Evolutionary conservation across 2,888 invertebrate species (phyloP).

Genomic region (Ormyrus rosae): DNA sequence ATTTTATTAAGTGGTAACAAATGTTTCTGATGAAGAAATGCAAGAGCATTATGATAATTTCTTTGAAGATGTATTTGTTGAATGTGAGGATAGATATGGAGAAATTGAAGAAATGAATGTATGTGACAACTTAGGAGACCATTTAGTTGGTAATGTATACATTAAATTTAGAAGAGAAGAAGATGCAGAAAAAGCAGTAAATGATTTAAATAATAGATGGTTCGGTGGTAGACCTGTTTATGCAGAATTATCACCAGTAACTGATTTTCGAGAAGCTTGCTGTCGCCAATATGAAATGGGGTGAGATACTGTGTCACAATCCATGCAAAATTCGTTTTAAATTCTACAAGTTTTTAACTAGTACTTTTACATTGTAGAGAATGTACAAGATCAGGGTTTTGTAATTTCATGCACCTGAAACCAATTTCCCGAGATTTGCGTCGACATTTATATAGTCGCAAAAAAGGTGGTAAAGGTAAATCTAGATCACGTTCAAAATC

Average conservation of each 20-base stretch:
- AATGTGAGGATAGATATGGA: slow-evolving; percentile 99
- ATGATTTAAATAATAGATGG: slow-evolving; percentile 98
- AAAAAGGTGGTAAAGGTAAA: slow-evolving; percentile 78
- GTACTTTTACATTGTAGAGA: slow-evolving; percentile 78
- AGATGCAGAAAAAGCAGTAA: slow-evolving; percentile 98
- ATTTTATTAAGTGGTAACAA: slow-evolving; percentile 85
- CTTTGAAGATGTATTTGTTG: slow-evolving; percentile 99
- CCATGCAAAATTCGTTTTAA: too few relatives aligned
- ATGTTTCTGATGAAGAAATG: slow-evolving; percentile 98
- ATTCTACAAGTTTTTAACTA: too few relatives aligned
- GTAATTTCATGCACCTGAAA: slow-evolving; percentile 99
- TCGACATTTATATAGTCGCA: slow-evolving; percentile 87
- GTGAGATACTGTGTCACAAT: slow-evolving; percentile 70
- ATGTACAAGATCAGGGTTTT: slow-evolving; percentile 98
- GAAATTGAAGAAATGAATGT: slow-evolving; percentile 99
- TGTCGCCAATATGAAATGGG: slow-evolving; percentile 99
- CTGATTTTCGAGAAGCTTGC: slow-evolving; percentile 99
- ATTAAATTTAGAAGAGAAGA: slow-evolving; percentile 99
- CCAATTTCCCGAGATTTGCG: slow-evolving; percentile 97
- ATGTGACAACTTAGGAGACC: slow-evolving; percentile 99
- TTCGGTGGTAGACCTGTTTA: slow-evolving; percentile 99
- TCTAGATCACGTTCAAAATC: slow-evolving; percentile 80
- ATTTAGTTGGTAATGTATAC: slow-evolving; percentile 99
- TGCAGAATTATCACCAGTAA: slow-evolving; percentile 98
- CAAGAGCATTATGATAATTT: slow-evolving; percentile 99